Base-by-base conservation (phyloP, 2,113 vertebrate genomes). In the Oophaga pumilio region DNA sequence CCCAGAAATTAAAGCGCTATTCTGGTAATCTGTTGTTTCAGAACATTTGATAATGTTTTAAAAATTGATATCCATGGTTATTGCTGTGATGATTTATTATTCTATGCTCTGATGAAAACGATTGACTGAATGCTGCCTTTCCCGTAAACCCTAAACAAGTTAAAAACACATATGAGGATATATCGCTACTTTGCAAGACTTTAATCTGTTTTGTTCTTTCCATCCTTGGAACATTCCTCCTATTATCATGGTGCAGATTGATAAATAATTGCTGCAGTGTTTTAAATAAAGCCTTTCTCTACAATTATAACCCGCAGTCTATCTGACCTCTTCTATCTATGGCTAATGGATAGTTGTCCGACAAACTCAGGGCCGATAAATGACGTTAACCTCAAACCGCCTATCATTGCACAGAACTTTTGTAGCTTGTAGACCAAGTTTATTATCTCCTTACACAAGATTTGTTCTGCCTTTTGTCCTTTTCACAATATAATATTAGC, bases 201-300 rank as follows among this genome's bases (percentile, higher is more conserved):
- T 81, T 62, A 33, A 49, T 81, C 26, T 24, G 1, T 28, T 33
- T 24, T 80, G 53, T 53, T 60, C 77, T 80, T 43, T 43, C 80
- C 60, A 68, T 82, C 50, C 60, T 82, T 52, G 14, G 60, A 43
- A 82, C 62, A 52, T 85, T 91, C 57, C 88, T 91, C 73, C 90
- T 50, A 78, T 86, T 79, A 68, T 68, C 85, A 9, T 50, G 78
- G 50, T 68, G 76, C n/a, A 77, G 43, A 86, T 56, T 86, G 74
- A 86, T 78, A 78, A 78, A 78, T 86, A 68, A 86, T 86, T 78
- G 18, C 85, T 56, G 26, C 62, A 56, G 60, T 77, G 73, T 76
- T 85, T 76, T 64, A 76, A 85, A 77, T 52, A 77, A 79, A 64
- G 52, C 60, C 53, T 66, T 64, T 79, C 56, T 49, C 8, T 22